phyloP scores from a whole-genome alignment of 2,888 invertebrate genomes.

The Drosophila conformis region DNA sequence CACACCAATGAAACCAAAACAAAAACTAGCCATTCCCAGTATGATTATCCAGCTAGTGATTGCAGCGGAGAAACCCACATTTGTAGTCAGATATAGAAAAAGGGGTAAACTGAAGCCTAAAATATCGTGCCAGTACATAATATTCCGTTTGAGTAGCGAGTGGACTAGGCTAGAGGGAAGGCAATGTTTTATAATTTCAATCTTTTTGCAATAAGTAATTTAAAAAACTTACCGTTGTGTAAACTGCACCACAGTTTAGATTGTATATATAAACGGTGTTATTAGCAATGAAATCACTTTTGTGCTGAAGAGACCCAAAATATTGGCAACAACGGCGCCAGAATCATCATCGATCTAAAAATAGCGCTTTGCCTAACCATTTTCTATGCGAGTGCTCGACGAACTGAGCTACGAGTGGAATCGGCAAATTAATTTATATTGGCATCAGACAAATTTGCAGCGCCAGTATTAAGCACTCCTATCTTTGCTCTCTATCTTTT shows the following conservation, averaged over 20 bases:
- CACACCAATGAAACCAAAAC: slow-evolving; percentile 88
- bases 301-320: slow-evolving; percentile 77
- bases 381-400: not conserved
- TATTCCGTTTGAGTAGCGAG: slow-evolving; percentile 59
- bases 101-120: slow-evolving; percentile 84
- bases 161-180: slow-evolving; percentile 42
- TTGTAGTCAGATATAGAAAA: slow-evolving; percentile 83
- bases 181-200: not conserved
- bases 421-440: no score
- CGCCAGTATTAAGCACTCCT: not conserved
- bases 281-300: slow-evolving; percentile 86
- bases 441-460: not conserved
- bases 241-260: slow-evolving; percentile 52
- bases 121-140: slow-evolving; percentile 82
- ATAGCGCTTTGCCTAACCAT: slow-evolving; percentile 5
- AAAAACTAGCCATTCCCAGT: slow-evolving; percentile 86
- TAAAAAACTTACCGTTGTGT: slow-evolving; percentile 49
- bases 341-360: not conserved
- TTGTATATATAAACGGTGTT: slow-evolving; percentile 82
- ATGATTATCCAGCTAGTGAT: slow-evolving; percentile 86
- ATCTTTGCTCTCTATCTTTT: not conserved
- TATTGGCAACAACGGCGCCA: slow-evolving; percentile 64
- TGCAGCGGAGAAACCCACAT: slow-evolving; percentile 39
- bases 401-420: slow-evolving; percentile 18
- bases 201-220: not conserved